These are phyloP conservation scores for Gymnoscopelus braueri DNA, from an alignment of 2,797 vertebrate species.

Conservation along the genomic window DNA sequence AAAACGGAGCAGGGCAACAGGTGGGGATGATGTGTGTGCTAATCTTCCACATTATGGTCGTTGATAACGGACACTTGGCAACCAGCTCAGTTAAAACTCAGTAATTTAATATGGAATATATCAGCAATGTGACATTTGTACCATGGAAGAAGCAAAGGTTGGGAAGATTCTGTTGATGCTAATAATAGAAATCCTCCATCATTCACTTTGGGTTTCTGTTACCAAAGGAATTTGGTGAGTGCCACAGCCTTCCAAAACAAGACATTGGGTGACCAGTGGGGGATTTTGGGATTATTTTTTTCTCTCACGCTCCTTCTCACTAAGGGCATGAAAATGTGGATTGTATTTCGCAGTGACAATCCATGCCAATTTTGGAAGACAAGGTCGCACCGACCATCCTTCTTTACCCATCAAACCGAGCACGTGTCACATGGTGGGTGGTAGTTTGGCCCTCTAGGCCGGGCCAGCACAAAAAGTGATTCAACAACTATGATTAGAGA, in stretches of 20 bases:
- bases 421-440: conserved; percentile 17
- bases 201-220: conserved; percentile 82
- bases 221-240: conserved; percentile 81
- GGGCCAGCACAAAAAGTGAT: conserved; percentile 16
- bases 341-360: conserved; percentile 78
- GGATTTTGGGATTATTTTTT: conserved; percentile 76
- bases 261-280: conserved; percentile 72
- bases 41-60: conserved; percentile 87
- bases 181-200: conserved; percentile 81
- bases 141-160: conserved; percentile 81
- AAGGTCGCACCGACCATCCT: conserved; percentile 60
- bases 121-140: conserved; percentile 85
- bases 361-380: conserved; percentile 74
- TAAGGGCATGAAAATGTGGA: conserved; percentile 70
- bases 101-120: conserved; percentile 86
- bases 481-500: not conserved
- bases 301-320: conserved; percentile 55
- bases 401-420: conserved; percentile 42
- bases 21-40: conserved; percentile 79
- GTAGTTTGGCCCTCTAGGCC: conserved; percentile 15
- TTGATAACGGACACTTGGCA: conserved; percentile 80
- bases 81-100: conserved; percentile 80
- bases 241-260: conserved; percentile 76
- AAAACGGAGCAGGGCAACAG: conserved; percentile 78
- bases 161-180: conserved; percentile 80